Conservation (phyloP, 2,797 vertebrate species). For the Enteromius anoplus region DNA sequence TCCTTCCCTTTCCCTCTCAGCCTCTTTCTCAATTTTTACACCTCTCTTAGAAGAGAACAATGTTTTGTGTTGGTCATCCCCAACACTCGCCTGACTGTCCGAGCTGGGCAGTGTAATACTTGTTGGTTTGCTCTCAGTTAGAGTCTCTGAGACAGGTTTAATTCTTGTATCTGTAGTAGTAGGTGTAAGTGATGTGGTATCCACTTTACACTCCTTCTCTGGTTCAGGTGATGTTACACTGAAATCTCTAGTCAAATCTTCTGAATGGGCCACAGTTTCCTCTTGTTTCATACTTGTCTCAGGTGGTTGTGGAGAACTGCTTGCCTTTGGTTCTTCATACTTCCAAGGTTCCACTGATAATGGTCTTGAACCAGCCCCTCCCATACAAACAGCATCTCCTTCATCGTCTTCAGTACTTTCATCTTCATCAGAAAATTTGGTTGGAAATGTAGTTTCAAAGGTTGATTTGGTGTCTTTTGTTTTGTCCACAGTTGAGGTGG, state of each 20-base stretch:
- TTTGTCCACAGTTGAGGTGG: constrained; percentile 69
- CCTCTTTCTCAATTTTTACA: constrained; percentile 68
- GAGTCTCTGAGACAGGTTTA: constrained; percentile 14
- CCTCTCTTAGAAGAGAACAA: constrained; percentile 24
- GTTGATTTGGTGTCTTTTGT: constrained; percentile 66
- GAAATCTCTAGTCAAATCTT: constrained; percentile 62
- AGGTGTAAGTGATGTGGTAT: constrained; percentile 54
- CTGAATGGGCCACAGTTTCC: constrained; percentile 69
- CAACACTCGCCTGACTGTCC: constrained; percentile 66
- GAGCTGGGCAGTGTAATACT: constrained; percentile 64
- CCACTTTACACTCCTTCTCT: constrained; percentile 60
- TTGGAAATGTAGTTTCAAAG: constrained; percentile 68
- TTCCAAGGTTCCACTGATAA: constrained; percentile 56
- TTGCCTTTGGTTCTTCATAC: constrained; percentile 57
- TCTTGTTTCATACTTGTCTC: constrained; percentile 72
- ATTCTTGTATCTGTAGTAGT: constrained; percentile 59
- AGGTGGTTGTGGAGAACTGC: constrained; percentile 54
- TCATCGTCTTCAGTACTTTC: constrained; percentile 71
- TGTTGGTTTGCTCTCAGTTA: constrained; percentile 62
- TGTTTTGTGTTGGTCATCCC: constrained; percentile 63
- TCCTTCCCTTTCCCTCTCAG: constrained; percentile 74
- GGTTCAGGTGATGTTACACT: constrained; percentile 54
- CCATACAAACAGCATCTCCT: constrained; percentile 77
- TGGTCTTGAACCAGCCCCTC: constrained; percentile 73
- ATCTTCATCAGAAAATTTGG: constrained; percentile 79